These are phyloP conservation scores for Xanthorhoe designata DNA, from an alignment of 2,888 invertebrate genomes.

Conservation along the genomic window DNA sequence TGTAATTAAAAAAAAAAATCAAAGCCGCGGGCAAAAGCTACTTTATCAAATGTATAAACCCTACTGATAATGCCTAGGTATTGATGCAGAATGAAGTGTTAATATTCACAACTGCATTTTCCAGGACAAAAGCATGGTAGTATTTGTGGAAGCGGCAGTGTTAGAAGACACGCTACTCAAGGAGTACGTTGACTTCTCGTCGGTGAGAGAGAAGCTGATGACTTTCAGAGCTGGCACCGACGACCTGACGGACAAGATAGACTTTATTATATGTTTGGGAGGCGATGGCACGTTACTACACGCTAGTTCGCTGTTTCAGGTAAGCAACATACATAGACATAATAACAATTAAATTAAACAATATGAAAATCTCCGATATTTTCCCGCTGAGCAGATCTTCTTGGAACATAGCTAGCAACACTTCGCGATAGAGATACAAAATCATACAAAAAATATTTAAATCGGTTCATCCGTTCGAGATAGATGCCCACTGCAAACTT, in stretches of 20 bases:
- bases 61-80: neutral
- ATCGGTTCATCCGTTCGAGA: too few relatives aligned
- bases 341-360: too few relatives aligned
- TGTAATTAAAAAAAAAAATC: too few relatives aligned
- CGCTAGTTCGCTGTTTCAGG: constrained; percentile 95
- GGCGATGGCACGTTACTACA: constrained; percentile 98
- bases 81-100: neutral
- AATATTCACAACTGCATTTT: constrained; percentile 46
- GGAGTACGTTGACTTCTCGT: constrained; percentile 90
- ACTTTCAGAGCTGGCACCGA: constrained; percentile 96
- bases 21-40: too few relatives aligned
- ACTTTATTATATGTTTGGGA: constrained; percentile 98
- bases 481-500: too few relatives aligned
- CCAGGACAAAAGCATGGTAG: constrained; percentile 97
- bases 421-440: too few relatives aligned
- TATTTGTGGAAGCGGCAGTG: constrained; percentile 96
- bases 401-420: too few relatives aligned
- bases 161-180: constrained; percentile 93
- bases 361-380: neutral
- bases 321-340: too few relatives aligned
- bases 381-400: too few relatives aligned
- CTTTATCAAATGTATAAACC: too few relatives aligned
- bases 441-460: too few relatives aligned
- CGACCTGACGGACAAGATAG: constrained; percentile 97
- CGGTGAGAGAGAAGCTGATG: constrained; percentile 93